phyloP scores from a whole-genome alignment of 2,113 vertebrate species.

The Rana temporaria region DNA sequence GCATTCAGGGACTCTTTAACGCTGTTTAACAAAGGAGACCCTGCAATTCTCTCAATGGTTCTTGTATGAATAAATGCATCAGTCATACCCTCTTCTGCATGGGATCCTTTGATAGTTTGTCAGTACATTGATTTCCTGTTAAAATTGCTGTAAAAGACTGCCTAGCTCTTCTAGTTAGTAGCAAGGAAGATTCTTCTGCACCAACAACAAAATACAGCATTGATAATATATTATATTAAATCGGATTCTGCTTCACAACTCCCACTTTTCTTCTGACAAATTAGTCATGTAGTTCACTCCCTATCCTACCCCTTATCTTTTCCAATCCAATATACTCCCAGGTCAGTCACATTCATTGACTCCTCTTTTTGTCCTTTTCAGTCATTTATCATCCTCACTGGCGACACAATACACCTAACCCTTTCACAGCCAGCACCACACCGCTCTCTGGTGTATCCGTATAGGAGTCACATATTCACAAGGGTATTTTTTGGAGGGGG shows the following conservation, averaged over 20 bases:
- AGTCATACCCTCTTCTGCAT: too few species aligned
- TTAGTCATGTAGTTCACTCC: slow-evolving; percentile 9
- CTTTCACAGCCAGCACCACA: not conserved
- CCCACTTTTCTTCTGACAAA: slow-evolving; percentile 5
- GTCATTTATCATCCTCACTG: slow-evolving; percentile 31
- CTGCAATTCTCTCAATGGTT: too few species aligned
- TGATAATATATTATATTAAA: not conserved
- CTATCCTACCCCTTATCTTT: slow-evolving; percentile 36
- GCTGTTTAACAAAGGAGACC: too few species aligned
- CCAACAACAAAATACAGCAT: not conserved
- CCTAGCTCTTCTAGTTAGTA: not conserved
- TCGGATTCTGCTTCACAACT: not conserved
- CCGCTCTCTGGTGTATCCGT: not conserved
- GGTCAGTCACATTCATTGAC: slow-evolving; percentile 42
- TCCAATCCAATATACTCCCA: slow-evolving; percentile 1
- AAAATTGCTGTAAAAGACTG: not conserved
- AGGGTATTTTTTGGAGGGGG: too few species aligned
- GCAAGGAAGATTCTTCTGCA: not conserved
- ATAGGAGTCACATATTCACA: too few species aligned
- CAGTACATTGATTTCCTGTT: too few species aligned
- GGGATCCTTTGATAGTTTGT: too few species aligned
- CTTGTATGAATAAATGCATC: too few species aligned
- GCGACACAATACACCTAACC: slow-evolving; percentile 10
- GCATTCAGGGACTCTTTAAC: too few species aligned
- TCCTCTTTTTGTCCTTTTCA: slow-evolving; percentile 27